A percentile compares a stretch with the other conserved stretches of the same genome.
These are phyloP conservation scores for Nycticryphes semicollaris DNA, from an alignment of 2,113 vertebrate genomes.

Conservation along the genomic window DNA sequence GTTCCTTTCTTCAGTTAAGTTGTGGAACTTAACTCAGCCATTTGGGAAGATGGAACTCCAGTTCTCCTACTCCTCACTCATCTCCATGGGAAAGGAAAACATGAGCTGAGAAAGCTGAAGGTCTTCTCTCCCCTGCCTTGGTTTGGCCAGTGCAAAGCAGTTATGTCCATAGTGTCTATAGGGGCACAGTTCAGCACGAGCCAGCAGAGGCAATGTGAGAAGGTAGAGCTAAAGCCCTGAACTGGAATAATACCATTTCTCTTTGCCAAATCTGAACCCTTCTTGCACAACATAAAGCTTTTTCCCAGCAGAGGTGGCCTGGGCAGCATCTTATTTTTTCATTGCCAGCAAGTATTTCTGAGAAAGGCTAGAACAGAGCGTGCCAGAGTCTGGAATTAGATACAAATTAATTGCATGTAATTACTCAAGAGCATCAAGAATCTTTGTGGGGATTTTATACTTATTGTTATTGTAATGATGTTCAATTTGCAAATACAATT, in stretches of 20 bases:
- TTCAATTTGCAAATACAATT: constrained; percentile 61
- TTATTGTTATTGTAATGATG: constrained; percentile 43
- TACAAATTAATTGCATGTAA: constrained; percentile 66
- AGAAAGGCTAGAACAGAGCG: constrained; percentile 33
- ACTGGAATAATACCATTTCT: neutral
- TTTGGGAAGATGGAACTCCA: neutral
- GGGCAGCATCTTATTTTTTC: constrained; percentile 40
- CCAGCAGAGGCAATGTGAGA: neutral
- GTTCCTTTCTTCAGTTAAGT: neutral
- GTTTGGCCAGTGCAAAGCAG: neutral
- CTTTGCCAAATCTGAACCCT: constrained; percentile 12
- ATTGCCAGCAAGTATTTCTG: constrained; percentile 54
- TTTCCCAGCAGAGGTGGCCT: constrained; percentile 42
- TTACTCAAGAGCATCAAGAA: constrained; percentile 53
- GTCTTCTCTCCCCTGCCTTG: neutral
- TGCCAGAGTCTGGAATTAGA: constrained; percentile 65
- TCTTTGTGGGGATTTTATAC: constrained; percentile 32
- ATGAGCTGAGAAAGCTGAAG: neutral
- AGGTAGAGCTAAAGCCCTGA: neutral
- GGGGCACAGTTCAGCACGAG: neutral
- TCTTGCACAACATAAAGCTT: constrained; percentile 31
- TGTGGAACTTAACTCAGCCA: neutral
- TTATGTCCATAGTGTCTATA: neutral
- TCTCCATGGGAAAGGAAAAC: neutral
- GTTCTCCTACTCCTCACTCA: neutral